These are phyloP conservation scores for Harpalus rubripes DNA, from an alignment of 2,888 invertebrate species.

Conservation along the genomic window DNA sequence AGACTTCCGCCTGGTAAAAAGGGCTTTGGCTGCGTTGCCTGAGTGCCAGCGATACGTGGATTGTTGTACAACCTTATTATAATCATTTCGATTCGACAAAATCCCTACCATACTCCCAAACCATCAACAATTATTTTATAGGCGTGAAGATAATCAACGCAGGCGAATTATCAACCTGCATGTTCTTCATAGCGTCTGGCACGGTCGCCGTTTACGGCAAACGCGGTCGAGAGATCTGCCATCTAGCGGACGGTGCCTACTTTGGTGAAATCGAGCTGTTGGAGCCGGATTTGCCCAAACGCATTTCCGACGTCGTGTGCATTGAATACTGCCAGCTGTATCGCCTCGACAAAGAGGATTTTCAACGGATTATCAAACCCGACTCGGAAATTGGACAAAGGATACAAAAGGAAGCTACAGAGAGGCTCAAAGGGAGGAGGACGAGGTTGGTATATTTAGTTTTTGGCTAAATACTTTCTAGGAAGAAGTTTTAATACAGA, in stretches of 20 bases:
- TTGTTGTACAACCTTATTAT: no score
- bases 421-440: not conserved
- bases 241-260: constrained; percentile 80
- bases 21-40: no score
- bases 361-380: constrained; percentile 76
- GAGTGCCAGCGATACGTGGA: no score
- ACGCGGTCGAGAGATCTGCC: constrained; percentile 77
- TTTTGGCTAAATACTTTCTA: no score
- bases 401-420: not conserved
- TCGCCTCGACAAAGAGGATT: constrained; percentile 75
- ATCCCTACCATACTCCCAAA: no score
- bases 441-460: not conserved
- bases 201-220: constrained; percentile 79
- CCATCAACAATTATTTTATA: not conserved
- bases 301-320: constrained; percentile 76
- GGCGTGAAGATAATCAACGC: not conserved
- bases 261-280: constrained; percentile 79
- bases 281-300: constrained; percentile 71
- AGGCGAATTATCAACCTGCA: constrained; percentile 76
- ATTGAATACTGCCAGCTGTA: constrained; percentile 77
- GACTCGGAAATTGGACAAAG: constrained; percentile 75
- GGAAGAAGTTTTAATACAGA: no score
- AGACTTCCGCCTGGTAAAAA: no score
- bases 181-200: constrained; percentile 81
- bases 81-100: no score